Evolutionary conservation across 1,140 invertebrate species (phyloP).

Genomic region (Heliconius melpomene): DNA sequence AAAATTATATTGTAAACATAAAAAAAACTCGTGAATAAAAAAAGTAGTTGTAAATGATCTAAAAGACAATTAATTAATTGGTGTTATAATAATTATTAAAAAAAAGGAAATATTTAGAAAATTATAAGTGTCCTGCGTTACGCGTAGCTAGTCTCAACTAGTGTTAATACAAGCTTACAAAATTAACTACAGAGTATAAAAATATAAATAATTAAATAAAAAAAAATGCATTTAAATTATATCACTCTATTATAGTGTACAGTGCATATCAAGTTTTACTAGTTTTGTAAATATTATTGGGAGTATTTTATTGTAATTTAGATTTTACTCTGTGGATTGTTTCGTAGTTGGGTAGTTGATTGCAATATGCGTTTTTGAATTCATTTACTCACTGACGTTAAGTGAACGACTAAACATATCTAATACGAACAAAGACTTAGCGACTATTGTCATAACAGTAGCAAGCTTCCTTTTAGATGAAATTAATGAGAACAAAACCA

Average conservation of each 20-base stretch:
- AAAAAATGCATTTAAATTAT: constrained; percentile 48
- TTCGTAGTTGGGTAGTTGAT: neutral
- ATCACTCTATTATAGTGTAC: constrained; percentile 59
- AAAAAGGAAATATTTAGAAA: constrained; percentile 25
- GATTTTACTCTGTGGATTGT: constrained; percentile 3
- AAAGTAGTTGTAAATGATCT: constrained; percentile 24
- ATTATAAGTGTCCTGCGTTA: constrained; percentile 35
- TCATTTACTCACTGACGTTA: neutral
- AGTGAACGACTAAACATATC: constrained; percentile 27
- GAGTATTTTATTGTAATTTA: constrained; percentile 17
- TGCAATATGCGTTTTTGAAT: neutral
- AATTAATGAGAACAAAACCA: neutral
- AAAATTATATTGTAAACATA: neutral
- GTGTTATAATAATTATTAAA: constrained; percentile 28
- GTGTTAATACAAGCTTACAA: constrained; percentile 47
- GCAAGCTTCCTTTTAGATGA: constrained; percentile 10
- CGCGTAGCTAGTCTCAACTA: constrained; percentile 57
- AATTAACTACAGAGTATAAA: constrained; percentile 38
- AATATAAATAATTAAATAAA: constrained; percentile 21
- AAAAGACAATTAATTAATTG: constrained; percentile 42
- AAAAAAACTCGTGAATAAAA: neutral
- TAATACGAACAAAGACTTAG: constrained; percentile 16
- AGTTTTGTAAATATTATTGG: constrained; percentile 71
- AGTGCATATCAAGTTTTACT: constrained; percentile 71
- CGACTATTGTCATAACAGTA: constrained; percentile 13